Evolutionary conservation across 2,888 invertebrate genomes (phyloP).

Genomic region (Pseudococcus longispinus): DNA sequence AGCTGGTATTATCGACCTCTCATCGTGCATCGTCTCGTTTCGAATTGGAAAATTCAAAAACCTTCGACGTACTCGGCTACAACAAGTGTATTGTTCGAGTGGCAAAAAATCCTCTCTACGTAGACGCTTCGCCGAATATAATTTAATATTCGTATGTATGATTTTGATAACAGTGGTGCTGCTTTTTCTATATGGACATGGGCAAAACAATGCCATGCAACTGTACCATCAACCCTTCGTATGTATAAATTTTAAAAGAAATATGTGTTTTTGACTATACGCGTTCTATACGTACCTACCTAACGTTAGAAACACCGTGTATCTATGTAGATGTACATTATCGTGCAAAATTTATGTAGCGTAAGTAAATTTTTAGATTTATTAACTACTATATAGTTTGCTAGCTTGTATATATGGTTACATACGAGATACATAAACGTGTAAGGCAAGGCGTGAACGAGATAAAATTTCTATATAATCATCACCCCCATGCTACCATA

Average conservation of each 20-base stretch:
- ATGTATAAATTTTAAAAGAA: conserved; percentile 36
- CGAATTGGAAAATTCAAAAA: not conserved
- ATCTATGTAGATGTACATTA: not conserved
- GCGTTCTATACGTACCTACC: not conserved
- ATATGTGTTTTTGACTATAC: conserved; percentile 41
- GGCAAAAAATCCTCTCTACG: not conserved
- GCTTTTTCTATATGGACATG: not conserved
- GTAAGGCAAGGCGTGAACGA: conserved; percentile 16
- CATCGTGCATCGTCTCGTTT: not conserved
- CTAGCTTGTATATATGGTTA: not conserved
- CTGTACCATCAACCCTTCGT: not conserved
- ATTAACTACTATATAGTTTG: not conserved
- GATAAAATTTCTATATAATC: not conserved
- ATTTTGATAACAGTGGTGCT: not conserved
- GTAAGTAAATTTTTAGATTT: conserved; percentile 45
- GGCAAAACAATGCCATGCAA: conserved; percentile 21
- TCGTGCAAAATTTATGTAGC: conserved; percentile 32
- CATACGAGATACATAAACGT: not conserved
- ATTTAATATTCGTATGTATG: conserved; percentile 21
- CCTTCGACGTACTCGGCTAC: not conserved
- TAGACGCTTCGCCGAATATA: not conserved
- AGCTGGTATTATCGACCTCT: not conserved
- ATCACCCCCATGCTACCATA: not conserved
- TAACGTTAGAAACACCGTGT: conserved; percentile 16
- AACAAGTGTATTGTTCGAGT: not conserved